Evolutionary conservation across 2,797 vertebrate species (phyloP).

Genomic region (Buceros bicornis): DNA sequence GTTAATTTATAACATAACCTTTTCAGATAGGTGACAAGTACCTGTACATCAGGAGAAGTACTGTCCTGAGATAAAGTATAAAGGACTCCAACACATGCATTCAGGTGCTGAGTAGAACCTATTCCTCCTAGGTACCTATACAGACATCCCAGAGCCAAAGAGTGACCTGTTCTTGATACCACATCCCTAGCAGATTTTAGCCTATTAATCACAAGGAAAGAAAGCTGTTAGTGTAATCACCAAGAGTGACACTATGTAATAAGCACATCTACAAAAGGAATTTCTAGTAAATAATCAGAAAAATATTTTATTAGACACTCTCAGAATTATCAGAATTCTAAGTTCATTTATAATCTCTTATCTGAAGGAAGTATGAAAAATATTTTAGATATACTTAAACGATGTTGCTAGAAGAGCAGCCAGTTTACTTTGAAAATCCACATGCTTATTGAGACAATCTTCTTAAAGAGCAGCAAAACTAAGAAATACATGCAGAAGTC

Average conservation of each 20-base stretch:
- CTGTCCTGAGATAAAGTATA: constrained; percentile 93
- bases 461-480: neutral
- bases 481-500: neutral
- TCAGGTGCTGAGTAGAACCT: constrained; percentile 88
- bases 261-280: neutral
- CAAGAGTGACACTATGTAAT: neutral
- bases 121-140: constrained; percentile 90
- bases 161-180: constrained; percentile 89
- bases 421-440: neutral
- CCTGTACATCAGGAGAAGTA: constrained; percentile 95
- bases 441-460: neutral
- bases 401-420: neutral
- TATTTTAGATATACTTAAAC: neutral
- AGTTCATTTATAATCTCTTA: neutral
- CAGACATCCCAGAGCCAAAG: constrained; percentile 89
- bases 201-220: constrained; percentile 78
- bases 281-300: neutral
- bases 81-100: constrained; percentile 89
- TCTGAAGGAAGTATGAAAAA: neutral
- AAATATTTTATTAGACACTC: neutral
- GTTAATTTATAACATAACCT: neutral
- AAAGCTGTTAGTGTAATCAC: neutral
- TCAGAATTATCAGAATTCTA: neutral
- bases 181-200: constrained; percentile 90
- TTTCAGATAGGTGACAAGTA: constrained; percentile 57